Percentiles rank a stretch among this genome's conserved stretches.
Conservation (phyloP, 1,140 invertebrate species). For the Drosophila varians region DNA sequence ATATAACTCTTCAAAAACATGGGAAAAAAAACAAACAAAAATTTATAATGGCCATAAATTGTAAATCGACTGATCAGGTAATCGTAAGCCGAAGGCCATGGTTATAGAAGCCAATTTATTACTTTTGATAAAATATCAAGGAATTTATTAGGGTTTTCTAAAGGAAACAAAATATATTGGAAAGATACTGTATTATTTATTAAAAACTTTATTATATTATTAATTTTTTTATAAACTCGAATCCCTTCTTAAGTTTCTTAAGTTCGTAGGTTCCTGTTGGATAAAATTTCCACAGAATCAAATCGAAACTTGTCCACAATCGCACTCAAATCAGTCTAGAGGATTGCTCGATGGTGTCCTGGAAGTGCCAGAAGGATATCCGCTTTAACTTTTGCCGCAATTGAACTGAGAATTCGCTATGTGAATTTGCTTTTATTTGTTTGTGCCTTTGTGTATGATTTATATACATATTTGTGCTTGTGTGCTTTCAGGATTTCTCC, state of each 20-base stretch:
- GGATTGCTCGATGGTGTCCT: slow-evolving; percentile 39
- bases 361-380: slow-evolving; percentile 47
- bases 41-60: slow-evolving; percentile 35
- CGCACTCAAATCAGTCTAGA: slow-evolving; percentile 35
- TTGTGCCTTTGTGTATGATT: slow-evolving; percentile 8
- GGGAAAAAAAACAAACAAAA: slow-evolving; percentile 1
- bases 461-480: slow-evolving; percentile 6
- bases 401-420: slow-evolving; percentile 42
- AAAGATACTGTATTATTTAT: too few relatives aligned
- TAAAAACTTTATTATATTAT: too few relatives aligned
- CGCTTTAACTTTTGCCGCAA: slow-evolving; percentile 53
- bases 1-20: neutral
- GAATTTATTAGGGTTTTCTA: neutral
- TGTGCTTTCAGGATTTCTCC: slow-evolving; percentile 31
- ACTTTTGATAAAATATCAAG: slow-evolving; percentile 19
- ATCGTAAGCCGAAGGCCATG: too few relatives aligned
- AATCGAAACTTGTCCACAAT: slow-evolving; percentile 29
- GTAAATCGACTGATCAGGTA: slow-evolving; percentile 22
- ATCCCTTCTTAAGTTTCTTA: too few relatives aligned
- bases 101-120: slow-evolving; percentile 1
- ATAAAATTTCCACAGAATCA: slow-evolving; percentile 10
- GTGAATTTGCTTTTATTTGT: slow-evolving; percentile 12
- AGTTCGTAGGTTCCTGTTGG: slow-evolving; percentile 13
- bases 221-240: too few relatives aligned
- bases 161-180: neutral